Base-by-base conservation (phyloP, 2,888 invertebrate species). In the Rosalia funebris region DNA sequence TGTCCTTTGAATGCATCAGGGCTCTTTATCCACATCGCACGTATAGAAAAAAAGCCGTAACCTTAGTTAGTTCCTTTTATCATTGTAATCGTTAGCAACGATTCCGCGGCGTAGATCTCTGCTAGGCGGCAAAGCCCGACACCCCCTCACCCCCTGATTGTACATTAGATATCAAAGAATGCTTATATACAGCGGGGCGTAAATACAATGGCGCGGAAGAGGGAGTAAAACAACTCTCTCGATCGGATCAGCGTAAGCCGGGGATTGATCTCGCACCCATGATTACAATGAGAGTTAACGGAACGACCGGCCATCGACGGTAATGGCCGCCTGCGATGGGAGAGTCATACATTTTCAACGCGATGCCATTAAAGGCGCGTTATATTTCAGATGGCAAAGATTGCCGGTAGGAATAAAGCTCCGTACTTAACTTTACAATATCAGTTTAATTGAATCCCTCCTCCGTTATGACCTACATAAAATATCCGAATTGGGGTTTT, bases 281-380 rank as follows among this genome's bases (percentile, higher is more conserved):
- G 66, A 69, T 67, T 65, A 64, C 65, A 63, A 66, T 62, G 62
- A 62, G 69, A 67, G 66, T 65, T 69, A 66, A 64, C 63, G 60
- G 57, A 63, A 66, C 66, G 66, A 63, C 61, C 65, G 59, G 61
- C 56, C 52, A 60, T 62, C 42, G 55, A 31, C 57, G 61, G 45
- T 67, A 62, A 63, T 59, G 56, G 60, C 32, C 9, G 57, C 34
- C 34, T 12, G 16, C 48, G 44, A 48, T 54, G 54, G 55, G 12
- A 16, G 37, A 60, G 54, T 55, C 54, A 37, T 55, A 54, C 48
- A 42, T 53, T 53, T 19, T 16, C 32, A 32, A 17, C 32, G 15
- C 39, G 19, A 12, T 15, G 11, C 53, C 25, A 42, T 53, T 42
- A 42, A 16, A 19, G 25, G 32, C 42, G 11, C 42, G 50, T 39